Percentiles rank a stretch among this genome's conserved stretches.
Conservation (phyloP, 2,797 vertebrate genomes). For the Garrulus glandarius region DNA sequence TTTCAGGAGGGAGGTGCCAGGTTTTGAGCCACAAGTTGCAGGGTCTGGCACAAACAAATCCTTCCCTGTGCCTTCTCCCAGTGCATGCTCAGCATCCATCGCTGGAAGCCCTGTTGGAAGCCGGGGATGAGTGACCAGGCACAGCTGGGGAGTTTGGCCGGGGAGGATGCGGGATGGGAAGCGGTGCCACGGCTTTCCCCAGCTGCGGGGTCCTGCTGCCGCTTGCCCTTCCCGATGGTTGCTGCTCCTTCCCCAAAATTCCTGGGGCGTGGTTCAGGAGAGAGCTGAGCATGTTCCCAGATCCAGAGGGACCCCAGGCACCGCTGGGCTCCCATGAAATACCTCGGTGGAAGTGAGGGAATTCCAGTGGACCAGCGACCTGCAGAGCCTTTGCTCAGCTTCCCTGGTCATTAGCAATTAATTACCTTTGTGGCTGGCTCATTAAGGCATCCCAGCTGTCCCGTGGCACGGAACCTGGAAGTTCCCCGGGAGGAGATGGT, state of each 20-base stretch:
- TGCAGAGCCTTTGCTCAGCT: neutral
- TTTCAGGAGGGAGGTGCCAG: neutral
- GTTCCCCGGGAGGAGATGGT: neutral
- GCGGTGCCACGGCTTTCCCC: fast-evolving
- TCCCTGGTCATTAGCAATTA: neutral
- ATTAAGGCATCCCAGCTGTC: neutral
- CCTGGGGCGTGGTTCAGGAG: neutral
- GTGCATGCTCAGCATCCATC: fast-evolving
- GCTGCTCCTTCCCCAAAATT: neutral
- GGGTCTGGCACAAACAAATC: neutral
- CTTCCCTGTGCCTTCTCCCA: neutral
- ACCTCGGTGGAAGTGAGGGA: neutral
- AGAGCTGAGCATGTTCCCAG: neutral
- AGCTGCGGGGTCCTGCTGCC: fast-evolving
- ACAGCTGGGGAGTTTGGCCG: neutral
- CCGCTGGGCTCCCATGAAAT: neutral
- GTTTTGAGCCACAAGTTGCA: neutral
- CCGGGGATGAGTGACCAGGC: neutral
- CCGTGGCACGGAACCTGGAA: neutral
- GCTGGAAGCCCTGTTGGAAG: neutral
- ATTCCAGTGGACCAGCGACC: neutral
- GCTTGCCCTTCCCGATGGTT: neutral
- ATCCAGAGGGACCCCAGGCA: neutral
- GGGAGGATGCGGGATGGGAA: neutral
- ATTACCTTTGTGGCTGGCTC: neutral